These are phyloP conservation scores for Trachelus troglodyta DNA, from an alignment of 2,888 invertebrate species.

Conservation along the genomic window DNA sequence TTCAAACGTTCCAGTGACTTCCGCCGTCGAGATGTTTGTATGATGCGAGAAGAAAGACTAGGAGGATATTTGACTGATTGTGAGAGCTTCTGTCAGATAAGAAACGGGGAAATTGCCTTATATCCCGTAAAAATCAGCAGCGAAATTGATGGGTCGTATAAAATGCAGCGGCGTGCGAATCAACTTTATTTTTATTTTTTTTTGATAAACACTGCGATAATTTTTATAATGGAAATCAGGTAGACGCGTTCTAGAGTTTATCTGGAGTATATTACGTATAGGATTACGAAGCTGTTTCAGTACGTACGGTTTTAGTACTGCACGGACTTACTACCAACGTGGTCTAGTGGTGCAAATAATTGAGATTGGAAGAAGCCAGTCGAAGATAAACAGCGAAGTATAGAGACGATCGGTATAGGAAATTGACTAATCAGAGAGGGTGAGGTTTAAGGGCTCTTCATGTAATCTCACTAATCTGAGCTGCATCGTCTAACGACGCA, in stretches of 20 bases:
- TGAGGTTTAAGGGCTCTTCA: slow-evolving; percentile 1
- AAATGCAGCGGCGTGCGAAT: background rate
- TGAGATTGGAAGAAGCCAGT: background rate
- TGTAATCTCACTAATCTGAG: slow-evolving; percentile 24
- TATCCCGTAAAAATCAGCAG: background rate
- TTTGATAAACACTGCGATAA: background rate
- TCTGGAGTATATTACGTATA: background rate
- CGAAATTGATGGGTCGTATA: background rate
- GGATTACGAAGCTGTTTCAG: background rate
- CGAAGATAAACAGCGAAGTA: background rate
- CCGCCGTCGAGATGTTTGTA: background rate
- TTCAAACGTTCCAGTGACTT: background rate
- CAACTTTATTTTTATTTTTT: background rate
- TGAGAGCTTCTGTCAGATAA: background rate
- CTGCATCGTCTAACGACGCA: slow-evolving; percentile 26
- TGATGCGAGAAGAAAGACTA: background rate
- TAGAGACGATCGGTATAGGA: background rate
- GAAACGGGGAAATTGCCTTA: slow-evolving; percentile 2
- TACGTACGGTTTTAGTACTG: too few species aligned
- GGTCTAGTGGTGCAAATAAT: background rate
- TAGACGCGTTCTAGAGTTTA: background rate
- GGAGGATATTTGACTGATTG: background rate
- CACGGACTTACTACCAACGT: background rate
- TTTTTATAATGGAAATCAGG: background rate
- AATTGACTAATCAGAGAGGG: slow-evolving; percentile 6